Base-by-base conservation (phyloP, 2,797 vertebrate species). In the Enteromius anoplus region DNA sequence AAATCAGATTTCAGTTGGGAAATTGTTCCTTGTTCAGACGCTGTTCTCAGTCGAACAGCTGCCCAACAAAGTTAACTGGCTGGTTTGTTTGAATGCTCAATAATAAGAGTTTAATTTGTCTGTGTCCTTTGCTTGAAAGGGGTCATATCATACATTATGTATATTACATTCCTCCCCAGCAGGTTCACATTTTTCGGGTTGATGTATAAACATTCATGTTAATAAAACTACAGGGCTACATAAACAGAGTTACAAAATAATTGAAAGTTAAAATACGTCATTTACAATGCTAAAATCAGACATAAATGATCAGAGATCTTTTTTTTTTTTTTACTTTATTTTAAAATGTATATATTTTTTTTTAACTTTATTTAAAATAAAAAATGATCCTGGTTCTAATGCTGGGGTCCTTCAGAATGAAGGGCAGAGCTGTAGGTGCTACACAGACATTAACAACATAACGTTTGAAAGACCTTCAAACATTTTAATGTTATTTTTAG, bases 1-100 rank as follows among this genome's bases (percentile, higher is more conserved):
- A 78, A 85, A 87, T 87, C 80, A 68, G 34, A 83, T 78, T 77
- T 73, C 68, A 64, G 37, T 66, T 26, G 53, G 45, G 32, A 83
- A 72, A 73, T 80, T 80, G 66, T 47, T 75, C 71, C 29, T 11
- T 49, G 37, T 80, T 78, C 66, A 73, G 62, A 51, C 21, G 11
- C 51, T 53, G 69, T 62, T 82, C 76, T 80, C 69, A 82, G 80
- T 75, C 37, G 5, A 15, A 26, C 58, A 26, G 58, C 58, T 53
- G 72, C 14, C 6, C 65, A 73, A 51, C 42, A 66, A 75, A 72
- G 12, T 58, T 85, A 64, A 66, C 49, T 23, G 26, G 21, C 49
- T 55, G 49, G 53, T 85, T 71, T 14, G 40, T 76, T 17, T 32
- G 15, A 81, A 64, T 3, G 29, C 19, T 37, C 10, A 49, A 10